Evolutionary conservation across 2,797 vertebrate species (phyloP).

Genomic region (Lophotriccus pileatus): DNA sequence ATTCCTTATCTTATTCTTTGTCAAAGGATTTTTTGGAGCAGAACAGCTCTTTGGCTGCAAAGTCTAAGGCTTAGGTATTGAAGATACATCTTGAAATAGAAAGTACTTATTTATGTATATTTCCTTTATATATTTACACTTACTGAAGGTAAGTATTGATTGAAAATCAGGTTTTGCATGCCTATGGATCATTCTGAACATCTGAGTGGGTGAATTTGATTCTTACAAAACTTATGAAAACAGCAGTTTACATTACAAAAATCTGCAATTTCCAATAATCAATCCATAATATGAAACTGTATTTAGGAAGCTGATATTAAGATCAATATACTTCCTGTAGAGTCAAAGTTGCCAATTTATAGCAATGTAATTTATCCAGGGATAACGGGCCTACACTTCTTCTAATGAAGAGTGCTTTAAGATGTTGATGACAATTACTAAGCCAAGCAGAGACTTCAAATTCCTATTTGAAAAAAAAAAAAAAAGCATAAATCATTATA

Average conservation of each 20-base stretch:
- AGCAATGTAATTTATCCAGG: background rate
- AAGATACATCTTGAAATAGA: background rate
- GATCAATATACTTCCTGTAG: background rate
- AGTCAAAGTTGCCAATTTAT: background rate
- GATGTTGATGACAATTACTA: background rate
- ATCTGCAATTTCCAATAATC: background rate
- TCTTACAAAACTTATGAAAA: background rate
- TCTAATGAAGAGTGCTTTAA: background rate
- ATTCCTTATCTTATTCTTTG: background rate
- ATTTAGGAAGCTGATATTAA: background rate
- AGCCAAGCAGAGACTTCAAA: background rate
- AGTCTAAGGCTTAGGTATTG: background rate
- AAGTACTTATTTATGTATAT: background rate
- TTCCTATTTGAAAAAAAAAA: background rate
- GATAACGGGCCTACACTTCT: background rate
- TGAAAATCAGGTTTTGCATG: background rate
- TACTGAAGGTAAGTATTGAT: background rate
- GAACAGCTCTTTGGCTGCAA: background rate
- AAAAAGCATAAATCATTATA: background rate
- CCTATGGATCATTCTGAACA: background rate
- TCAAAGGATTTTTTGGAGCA: background rate
- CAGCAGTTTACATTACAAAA: background rate
- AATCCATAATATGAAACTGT: background rate
- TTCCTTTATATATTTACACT: background rate
- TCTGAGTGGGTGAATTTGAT: background rate